Percentiles rank a stretch among this genome's conserved stretches.
phyloP scores from a whole-genome alignment of 1,140 invertebrate species.

The Hylaeus anthracinus region DNA sequence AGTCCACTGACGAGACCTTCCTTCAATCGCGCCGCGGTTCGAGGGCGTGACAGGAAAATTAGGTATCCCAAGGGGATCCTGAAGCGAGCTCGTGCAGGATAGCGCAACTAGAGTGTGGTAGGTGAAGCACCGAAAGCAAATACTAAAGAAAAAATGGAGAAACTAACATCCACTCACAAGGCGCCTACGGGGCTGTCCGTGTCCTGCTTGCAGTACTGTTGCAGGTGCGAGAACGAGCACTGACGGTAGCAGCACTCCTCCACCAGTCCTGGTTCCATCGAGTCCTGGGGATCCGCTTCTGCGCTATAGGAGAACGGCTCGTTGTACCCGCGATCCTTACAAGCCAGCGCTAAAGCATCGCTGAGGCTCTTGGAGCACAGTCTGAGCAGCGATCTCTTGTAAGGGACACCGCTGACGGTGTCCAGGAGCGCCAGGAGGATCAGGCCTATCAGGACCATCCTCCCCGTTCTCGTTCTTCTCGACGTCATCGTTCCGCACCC shows the following conservation, averaged over 20 bases:
- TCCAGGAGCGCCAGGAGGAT: slow-evolving; percentile 46
- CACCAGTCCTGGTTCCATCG: slow-evolving; percentile 68
- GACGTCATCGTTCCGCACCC: slow-evolving; percentile 3
- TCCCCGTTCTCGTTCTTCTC: background rate
- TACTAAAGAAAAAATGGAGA: slow-evolving; percentile 46
- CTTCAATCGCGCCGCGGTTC: too few species aligned
- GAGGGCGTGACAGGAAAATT: too few species aligned
- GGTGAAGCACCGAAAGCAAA: background rate
- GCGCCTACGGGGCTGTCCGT: slow-evolving; percentile 19
- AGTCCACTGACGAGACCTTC: background rate
- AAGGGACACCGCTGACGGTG: slow-evolving; percentile 8
- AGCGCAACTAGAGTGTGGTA: too few species aligned
- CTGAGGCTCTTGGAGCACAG: slow-evolving; percentile 71
- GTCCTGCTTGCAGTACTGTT: slow-evolving; percentile 72
- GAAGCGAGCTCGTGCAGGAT: too few species aligned
- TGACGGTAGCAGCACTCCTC: slow-evolving; percentile 73
- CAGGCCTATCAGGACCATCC: slow-evolving; percentile 33
- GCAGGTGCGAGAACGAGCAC: slow-evolving; percentile 68
- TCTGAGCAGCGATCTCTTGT: slow-evolving; percentile 50
- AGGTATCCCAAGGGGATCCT: too few species aligned
- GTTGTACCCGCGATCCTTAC: slow-evolving; percentile 70
- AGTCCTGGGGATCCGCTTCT: slow-evolving; percentile 55
- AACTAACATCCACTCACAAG: slow-evolving; percentile 69
- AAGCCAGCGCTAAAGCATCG: slow-evolving; percentile 68
- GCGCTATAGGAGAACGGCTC: slow-evolving; percentile 69